Percentiles rank a stretch among this genome's conserved stretches.
These are phyloP conservation scores for Melipona beecheii DNA, from an alignment of 2,888 invertebrate species.

Conservation along the genomic window DNA sequence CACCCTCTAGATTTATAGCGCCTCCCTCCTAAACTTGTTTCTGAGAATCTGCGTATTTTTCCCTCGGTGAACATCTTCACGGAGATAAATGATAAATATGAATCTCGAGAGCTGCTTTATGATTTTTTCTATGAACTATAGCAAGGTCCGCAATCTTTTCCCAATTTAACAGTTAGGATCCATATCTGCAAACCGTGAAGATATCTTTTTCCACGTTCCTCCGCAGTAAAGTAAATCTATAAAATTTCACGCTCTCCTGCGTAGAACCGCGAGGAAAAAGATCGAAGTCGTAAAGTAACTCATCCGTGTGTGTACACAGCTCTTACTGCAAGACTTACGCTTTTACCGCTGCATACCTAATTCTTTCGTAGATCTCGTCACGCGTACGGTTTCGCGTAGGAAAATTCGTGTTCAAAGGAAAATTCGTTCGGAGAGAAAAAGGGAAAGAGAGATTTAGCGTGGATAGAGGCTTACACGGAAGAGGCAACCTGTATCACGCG, in stretches of 20 bases:
- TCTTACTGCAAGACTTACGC: background rate
- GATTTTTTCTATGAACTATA: background rate
- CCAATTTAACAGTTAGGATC: too few relatives aligned
- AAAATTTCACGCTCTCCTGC: background rate
- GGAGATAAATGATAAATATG: too few relatives aligned
- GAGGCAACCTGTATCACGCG: slow-evolving; percentile 41
- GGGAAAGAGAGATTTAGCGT: background rate
- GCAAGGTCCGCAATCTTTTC: too few relatives aligned
- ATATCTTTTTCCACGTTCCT: too few relatives aligned
- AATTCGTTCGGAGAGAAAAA: background rate
- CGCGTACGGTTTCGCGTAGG: slow-evolving; percentile 12
- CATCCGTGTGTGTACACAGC: background rate
- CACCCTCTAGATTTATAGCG: too few relatives aligned
- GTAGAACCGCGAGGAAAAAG: background rate
- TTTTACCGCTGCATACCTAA: background rate
- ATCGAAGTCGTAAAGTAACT: slow-evolving; percentile 24
- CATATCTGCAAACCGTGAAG: too few relatives aligned
- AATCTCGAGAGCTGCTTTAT: too few relatives aligned
- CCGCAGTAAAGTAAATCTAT: too few relatives aligned
- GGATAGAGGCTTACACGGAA: slow-evolving; percentile 22
- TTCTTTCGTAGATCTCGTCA: background rate
- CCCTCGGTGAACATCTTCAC: too few relatives aligned
- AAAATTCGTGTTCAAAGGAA: background rate
- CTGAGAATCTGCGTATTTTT: too few relatives aligned
- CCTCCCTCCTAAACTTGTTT: too few relatives aligned